Conservation (phyloP, 1,140 invertebrate genomes). For the Telenomus remus region DNA sequence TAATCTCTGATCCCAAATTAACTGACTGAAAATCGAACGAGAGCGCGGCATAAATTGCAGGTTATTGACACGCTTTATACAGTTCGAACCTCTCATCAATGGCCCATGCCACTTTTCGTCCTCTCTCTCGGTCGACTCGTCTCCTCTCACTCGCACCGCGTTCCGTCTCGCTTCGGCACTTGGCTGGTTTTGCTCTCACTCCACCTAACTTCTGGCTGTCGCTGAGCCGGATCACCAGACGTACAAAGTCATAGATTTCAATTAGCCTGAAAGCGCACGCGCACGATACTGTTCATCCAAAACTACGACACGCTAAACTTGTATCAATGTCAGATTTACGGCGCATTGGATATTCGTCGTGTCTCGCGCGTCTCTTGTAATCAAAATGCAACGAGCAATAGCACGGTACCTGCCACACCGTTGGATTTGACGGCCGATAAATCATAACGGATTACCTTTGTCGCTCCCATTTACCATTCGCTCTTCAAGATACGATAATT, state of each 20-base stretch:
- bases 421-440: slow-evolving; percentile 54
- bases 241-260: slow-evolving; percentile 72
- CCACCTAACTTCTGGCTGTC: background rate
- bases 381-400: slow-evolving; percentile 51
- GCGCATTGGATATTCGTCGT: slow-evolving; percentile 47
- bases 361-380: slow-evolving; percentile 51
- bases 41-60: slow-evolving; percentile 61
- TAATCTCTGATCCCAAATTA: slow-evolving; percentile 56
- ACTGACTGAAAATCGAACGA: slow-evolving; percentile 58
- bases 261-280: slow-evolving; percentile 62
- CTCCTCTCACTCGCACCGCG: slow-evolving; percentile 3
- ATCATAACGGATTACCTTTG: slow-evolving; percentile 51
- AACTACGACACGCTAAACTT: slow-evolving; percentile 52
- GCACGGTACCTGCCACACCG: slow-evolving; percentile 35
- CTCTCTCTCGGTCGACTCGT: slow-evolving; percentile 4
- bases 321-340: slow-evolving; percentile 62
- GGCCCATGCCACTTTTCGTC: slow-evolving; percentile 34
- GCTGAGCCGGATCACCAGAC: slow-evolving; percentile 25
- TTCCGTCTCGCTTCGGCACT: background rate
- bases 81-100: slow-evolving; percentile 59
- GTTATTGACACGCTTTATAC: slow-evolving; percentile 62
- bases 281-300: slow-evolving; percentile 24
- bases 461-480: slow-evolving; percentile 22
- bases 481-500: slow-evolving; percentile 37
- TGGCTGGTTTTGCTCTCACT: background rate